phyloP scores from a whole-genome alignment of 2,113 vertebrate genomes.

The Pluvianellus socialis region DNA sequence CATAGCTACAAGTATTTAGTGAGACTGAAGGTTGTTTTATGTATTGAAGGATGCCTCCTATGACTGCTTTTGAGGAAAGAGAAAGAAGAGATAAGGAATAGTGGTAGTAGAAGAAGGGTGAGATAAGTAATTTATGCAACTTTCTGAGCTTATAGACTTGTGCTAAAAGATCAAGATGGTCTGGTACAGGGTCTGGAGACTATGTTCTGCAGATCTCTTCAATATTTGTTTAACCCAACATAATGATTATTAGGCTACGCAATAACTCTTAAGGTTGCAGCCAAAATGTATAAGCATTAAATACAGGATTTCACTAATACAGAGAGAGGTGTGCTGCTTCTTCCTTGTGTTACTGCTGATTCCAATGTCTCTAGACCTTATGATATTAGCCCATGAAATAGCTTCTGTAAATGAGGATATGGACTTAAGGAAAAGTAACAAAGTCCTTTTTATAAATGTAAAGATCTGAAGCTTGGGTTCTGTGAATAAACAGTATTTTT shows the following conservation, averaged over 20 bases:
- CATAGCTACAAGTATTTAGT: not conserved
- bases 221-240: not conserved
- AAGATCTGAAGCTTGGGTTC: not conserved
- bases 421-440: not conserved
- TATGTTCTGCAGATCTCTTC: not conserved
- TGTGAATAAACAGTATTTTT: not conserved
- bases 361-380: not conserved
- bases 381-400: not conserved
- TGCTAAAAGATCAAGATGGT: not conserved
- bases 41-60: not conserved
- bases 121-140: not conserved
- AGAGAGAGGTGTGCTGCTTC: not conserved
- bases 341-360: not conserved
- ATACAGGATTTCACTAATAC: not conserved
- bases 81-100: not conserved
- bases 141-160: not conserved
- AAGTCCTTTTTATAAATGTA: not conserved
- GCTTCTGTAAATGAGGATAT: not conserved
- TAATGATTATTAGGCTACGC: not conserved
- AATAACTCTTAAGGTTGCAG: not conserved
- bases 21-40: not conserved
- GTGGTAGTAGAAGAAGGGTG: not conserved
- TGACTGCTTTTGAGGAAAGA: not conserved
- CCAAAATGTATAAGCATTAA: not conserved
- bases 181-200: not conserved